Conservation (phyloP, 2,113 vertebrate species). For the Cheilinus undulatus region DNA sequence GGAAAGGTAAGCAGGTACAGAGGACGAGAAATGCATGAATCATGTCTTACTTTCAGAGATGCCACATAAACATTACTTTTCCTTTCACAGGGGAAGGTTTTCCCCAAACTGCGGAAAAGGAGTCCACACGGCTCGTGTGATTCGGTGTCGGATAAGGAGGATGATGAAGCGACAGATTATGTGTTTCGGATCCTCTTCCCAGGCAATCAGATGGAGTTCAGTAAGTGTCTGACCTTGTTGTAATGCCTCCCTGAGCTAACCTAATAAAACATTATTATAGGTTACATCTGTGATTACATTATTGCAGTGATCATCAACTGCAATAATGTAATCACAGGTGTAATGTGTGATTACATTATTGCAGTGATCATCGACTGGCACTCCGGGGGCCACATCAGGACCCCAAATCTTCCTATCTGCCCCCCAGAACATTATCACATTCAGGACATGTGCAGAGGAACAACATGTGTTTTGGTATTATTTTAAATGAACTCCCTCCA, state of each 20-base stretch:
- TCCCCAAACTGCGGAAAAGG: constrained; percentile 92
- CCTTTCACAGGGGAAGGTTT: constrained; percentile 92
- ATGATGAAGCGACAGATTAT: constrained; percentile 96
- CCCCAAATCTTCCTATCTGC: too few species aligned
- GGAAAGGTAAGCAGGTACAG: constrained; percentile 88
- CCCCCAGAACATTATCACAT: too few species aligned
- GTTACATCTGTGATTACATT: constrained; percentile 28
- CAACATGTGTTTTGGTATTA: too few species aligned
- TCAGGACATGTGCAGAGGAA: too few species aligned
- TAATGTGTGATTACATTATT: too few species aligned
- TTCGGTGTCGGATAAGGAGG: constrained; percentile 94
- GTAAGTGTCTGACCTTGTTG: constrained; percentile 81
- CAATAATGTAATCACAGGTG: too few species aligned
- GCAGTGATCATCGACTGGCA: too few species aligned
- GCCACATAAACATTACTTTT: background rate
- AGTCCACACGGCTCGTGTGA: constrained; percentile 93
- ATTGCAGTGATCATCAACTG: constrained; percentile 14
- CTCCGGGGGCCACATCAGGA: too few species aligned
- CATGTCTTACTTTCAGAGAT: background rate
- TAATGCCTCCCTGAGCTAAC: constrained; percentile 31
- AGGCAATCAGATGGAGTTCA: constrained; percentile 90
- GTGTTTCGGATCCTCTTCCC: constrained; percentile 97
- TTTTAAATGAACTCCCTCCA: too few species aligned
- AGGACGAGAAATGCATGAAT: background rate
- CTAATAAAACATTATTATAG: constrained; percentile 27